phyloP scores from a whole-genome alignment of 2,888 invertebrate species.

The Pimpla rufipes region DNA sequence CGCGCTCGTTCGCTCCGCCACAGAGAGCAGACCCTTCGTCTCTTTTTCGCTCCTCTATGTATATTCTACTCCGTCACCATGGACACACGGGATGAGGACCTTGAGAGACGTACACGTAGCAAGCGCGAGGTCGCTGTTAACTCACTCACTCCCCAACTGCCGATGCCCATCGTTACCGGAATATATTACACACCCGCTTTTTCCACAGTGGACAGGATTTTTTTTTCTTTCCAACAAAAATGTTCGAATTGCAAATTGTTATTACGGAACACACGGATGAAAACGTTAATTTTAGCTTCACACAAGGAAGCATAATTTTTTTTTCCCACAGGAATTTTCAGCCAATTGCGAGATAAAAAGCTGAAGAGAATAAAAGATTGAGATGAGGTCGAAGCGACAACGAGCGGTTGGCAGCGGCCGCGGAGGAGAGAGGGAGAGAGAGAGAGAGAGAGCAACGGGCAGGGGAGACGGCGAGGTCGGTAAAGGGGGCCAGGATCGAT shows the following conservation, averaged over 20 bases:
- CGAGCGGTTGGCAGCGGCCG: neutral
- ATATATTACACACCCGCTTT: neutral
- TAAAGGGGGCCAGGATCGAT: conserved; percentile 63
- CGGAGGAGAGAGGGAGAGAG: neutral
- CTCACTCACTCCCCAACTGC: neutral
- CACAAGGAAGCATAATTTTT: neutral
- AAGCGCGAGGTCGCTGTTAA: conserved; percentile 31
- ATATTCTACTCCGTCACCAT: conserved; percentile 43
- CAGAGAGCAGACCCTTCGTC: conserved; percentile 37
- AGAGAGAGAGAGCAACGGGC: too few species aligned
- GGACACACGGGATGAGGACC: conserved; percentile 15
- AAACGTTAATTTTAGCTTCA: too few species aligned
- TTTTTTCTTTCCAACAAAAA: too few species aligned
- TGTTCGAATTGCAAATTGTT: too few species aligned
- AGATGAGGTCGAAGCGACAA: neutral
- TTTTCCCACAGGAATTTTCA: neutral
- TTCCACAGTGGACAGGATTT: neutral
- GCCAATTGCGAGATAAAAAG: neutral
- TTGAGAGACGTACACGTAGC: conserved; percentile 12
- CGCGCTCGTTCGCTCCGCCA: conserved; percentile 20
- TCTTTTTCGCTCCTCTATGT: conserved; percentile 19
- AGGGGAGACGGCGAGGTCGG: conserved; percentile 27
- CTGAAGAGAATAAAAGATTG: neutral
- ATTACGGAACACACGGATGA: too few species aligned
- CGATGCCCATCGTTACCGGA: neutral